phyloP scores from a whole-genome alignment of 2,888 invertebrate species.

The Cephalotes varians region DNA sequence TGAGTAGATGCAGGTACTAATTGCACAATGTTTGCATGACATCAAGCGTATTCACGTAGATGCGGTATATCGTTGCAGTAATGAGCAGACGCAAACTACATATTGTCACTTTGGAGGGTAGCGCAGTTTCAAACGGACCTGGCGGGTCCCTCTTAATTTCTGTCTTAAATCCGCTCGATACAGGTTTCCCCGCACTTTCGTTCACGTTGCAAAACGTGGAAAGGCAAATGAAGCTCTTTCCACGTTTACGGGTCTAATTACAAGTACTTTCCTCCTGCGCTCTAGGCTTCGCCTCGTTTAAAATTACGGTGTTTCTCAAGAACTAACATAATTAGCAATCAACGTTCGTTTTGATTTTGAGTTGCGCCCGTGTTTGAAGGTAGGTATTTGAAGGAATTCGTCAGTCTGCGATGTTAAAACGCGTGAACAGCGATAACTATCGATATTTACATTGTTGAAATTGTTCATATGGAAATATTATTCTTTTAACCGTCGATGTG shows the following conservation, averaged over 20 bases:
- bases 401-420: background rate
- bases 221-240: conserved; percentile 72
- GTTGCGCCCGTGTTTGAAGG: conserved; percentile 38
- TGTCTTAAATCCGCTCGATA: conserved; percentile 39
- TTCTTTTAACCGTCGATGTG: background rate
- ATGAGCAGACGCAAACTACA: background rate
- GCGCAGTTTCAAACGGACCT: background rate
- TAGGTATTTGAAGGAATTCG: background rate
- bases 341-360: conserved; percentile 72
- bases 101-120: background rate
- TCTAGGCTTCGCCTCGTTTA: conserved; percentile 19
- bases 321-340: conserved; percentile 72
- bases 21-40: conserved; percentile 31
- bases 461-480: background rate
- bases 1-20: conserved; percentile 22
- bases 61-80: conserved; percentile 25
- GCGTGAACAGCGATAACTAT: background rate
- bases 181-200: conserved; percentile 27
- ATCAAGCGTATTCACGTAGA: background rate
- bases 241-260: conserved; percentile 70
- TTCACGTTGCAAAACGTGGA: conserved; percentile 56
- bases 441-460: background rate
- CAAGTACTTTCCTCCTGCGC: conserved; percentile 33
- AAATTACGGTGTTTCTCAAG: conserved; percentile 57
- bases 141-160: conserved; percentile 25